These are phyloP conservation scores for Nothoprocta perdicaria DNA, from an alignment of 2,113 vertebrate species.

Conservation along the genomic window DNA sequence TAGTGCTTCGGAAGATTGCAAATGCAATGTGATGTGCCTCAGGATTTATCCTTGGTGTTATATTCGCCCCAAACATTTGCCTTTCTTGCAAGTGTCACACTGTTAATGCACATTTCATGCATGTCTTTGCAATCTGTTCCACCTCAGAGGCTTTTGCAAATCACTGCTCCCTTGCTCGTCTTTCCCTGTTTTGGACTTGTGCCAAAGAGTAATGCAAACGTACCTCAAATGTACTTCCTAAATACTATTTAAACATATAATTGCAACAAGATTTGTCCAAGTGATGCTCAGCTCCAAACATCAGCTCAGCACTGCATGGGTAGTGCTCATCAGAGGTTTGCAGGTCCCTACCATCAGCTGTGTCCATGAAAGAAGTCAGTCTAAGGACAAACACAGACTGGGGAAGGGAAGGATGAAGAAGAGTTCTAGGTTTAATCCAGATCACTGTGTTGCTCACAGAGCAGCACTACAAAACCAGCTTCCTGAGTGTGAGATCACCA, in stretches of 20 bases:
- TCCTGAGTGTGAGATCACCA: neutral
- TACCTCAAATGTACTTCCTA: neutral
- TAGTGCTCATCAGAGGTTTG: constrained; percentile 1
- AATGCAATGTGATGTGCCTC: neutral
- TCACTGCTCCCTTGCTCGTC: neutral
- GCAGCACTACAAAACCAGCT: constrained; percentile 31
- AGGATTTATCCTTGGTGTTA: neutral
- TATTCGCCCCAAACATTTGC: neutral
- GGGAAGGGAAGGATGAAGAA: constrained; percentile 35
- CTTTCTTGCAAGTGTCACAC: neutral
- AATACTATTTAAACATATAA: neutral
- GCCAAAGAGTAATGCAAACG: neutral
- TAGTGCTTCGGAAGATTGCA: neutral
- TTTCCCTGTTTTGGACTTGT: neutral
- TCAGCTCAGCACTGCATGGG: neutral
- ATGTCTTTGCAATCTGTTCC: neutral
- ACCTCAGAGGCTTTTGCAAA: neutral
- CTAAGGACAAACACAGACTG: constrained; percentile 37
- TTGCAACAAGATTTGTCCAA: neutral
- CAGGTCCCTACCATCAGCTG: constrained; percentile 3
- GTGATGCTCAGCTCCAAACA: neutral
- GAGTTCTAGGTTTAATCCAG: neutral
- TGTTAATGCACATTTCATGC: neutral
- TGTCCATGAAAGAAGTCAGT: neutral
- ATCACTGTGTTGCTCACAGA: constrained; percentile 41